Evolutionary conservation across 2,888 invertebrate genomes (phyloP), one percentile per base, ranked within the genome.

Genomic region (Drosophila neonasuta): DNA sequence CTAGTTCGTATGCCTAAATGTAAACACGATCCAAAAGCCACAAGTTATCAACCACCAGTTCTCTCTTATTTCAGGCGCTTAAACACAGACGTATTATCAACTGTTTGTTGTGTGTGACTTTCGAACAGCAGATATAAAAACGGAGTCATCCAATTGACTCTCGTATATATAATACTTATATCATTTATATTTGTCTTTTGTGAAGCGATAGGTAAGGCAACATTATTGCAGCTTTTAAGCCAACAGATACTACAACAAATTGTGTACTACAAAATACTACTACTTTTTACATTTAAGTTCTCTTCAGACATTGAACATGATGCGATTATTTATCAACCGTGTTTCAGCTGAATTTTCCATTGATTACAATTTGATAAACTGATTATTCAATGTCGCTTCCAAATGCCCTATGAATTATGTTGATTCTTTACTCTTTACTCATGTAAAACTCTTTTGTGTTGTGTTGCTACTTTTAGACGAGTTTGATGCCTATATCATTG

Each of bases 401-500:
- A 4, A 29, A 52, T 24, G 17, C 15, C 49, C 7, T 41, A 48
- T 44, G 3, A 42, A 60, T 50, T 17, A 3, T 24, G 10, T 30
- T 10, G 29, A 9, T 24, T 4, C 13, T 10, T 48, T 10, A 41
- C 17, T 11, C 41, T 69, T 56, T 17, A 74, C 41, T 73, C 17
- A 73, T 55, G 20, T 1, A 9, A 7, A 32, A 46, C 48, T 13
- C 20, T 13, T 55, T 50, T 68, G 32, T 68, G 41, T 77, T 61
- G 44, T 68, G 65, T 71, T 71, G 65, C 48, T 80, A 68, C 51
- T 83, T 85, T 67, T 79, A 80, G 80, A 80, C 64, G 80, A 87
- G 89, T 89, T 88, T 93, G 99, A 99, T 93, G 97, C 99, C 57
- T 99, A 99, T 93, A 99, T 99, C 93, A 98, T 99, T 91, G 99